Evolutionary conservation across 2,113 vertebrate species (phyloP).

Genomic region (Nanger granti): DNA sequence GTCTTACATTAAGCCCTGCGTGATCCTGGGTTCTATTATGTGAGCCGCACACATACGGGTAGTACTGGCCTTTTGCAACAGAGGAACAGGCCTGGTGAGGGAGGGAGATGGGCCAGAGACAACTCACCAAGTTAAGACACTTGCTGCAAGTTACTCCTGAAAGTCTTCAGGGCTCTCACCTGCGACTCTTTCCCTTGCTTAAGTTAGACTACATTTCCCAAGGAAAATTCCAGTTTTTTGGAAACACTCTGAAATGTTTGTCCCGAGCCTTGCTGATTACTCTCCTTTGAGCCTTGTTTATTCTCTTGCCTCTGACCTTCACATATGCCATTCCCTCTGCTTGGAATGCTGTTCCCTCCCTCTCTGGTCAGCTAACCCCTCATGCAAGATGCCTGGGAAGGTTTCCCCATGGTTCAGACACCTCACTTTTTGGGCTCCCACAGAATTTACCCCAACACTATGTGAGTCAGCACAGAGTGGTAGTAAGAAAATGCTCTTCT

Average conservation of each 20-base stretch:
- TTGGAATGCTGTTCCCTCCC: background rate
- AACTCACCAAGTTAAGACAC: background rate
- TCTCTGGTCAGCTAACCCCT: background rate
- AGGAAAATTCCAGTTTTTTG: background rate
- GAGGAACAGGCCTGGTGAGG: background rate
- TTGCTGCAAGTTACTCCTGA: background rate
- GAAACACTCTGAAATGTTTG: background rate
- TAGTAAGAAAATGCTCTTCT: background rate
- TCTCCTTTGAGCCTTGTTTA: rapidly evolving
- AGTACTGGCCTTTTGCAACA: background rate
- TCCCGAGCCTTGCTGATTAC: background rate
- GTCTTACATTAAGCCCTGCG: rapidly evolving
- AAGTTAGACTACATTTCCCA: background rate
- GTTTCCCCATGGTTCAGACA: background rate
- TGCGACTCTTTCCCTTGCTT: background rate
- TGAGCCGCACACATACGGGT: background rate
- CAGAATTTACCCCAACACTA: background rate
- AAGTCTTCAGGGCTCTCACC: background rate
- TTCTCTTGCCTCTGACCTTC: background rate
- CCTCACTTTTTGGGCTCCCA: background rate
- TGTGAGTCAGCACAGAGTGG: background rate
- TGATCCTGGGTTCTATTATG: background rate
- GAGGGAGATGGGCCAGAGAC: background rate
- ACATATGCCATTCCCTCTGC: background rate
- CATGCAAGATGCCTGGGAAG: background rate